A percentile compares a stretch with the other conserved stretches of the same genome.
Conservation (phyloP, 2,797 vertebrate genomes). For the Pseudochromis fuscus region DNA sequence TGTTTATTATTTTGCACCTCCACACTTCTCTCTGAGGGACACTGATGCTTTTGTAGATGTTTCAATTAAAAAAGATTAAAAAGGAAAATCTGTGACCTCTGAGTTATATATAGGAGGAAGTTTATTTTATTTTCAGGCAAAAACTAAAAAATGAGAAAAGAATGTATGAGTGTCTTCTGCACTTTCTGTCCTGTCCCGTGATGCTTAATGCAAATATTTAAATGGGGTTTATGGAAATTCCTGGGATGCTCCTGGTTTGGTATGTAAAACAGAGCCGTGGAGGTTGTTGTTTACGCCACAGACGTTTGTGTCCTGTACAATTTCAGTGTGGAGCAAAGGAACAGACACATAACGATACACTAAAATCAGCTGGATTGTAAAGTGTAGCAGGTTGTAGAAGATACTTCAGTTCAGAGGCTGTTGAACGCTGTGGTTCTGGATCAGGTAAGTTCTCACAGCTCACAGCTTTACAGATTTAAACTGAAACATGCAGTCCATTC, state of each 20-base stretch:
- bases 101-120: background rate
- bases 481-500: background rate
- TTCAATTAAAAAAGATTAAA: background rate
- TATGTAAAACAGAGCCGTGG: conserved; percentile 85
- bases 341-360: conserved; percentile 8
- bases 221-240: conserved; percentile 89
- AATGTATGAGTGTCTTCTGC: conserved; percentile 29
- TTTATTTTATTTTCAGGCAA: conserved; percentile 4
- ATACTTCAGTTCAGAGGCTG: conserved; percentile 16
- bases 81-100: background rate
- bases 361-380: conserved; percentile 2
- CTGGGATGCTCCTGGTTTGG: conserved; percentile 84
- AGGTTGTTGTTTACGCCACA: conserved; percentile 69
- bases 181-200: conserved; percentile 53
- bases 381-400: conserved; percentile 27
- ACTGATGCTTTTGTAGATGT: background rate
- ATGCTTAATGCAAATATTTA: conserved; percentile 87
- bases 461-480: conserved; percentile 10
- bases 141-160: conserved; percentile 11
- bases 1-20: conserved; percentile 2
- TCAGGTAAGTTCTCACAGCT: conserved; percentile 65
- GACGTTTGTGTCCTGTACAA: conserved; percentile 60
- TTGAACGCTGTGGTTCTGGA: conserved; percentile 24
- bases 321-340: conserved; percentile 42
- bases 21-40: background rate